Percentiles rank a stretch among this genome's conserved stretches.
Evolutionary conservation across 2,113 vertebrate genomes (phyloP).

Genomic region (Tenebrosternarchus preto): DNA sequence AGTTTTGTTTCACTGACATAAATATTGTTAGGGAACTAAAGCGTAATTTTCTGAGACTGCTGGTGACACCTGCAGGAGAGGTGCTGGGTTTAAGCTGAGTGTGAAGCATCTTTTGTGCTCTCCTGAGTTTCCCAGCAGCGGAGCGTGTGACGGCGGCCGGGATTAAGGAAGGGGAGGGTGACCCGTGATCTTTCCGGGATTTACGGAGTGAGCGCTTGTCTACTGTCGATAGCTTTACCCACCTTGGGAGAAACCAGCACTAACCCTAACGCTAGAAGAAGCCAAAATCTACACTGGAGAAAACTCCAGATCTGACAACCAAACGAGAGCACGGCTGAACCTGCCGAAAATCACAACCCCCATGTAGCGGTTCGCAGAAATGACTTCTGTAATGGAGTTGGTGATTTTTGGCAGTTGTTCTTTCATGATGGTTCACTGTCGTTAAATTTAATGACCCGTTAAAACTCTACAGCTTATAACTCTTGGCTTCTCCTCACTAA

Average conservation of each 20-base stretch:
- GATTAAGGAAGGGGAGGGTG: not conserved
- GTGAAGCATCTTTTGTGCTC: not conserved
- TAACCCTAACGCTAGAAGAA: conserved; percentile 4
- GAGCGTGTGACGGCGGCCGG: conserved; percentile 20
- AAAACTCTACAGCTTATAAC: no score
- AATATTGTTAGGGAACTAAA: not conserved
- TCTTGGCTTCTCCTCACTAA: not conserved
- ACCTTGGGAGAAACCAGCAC: no score
- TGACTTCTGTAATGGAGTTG: no score
- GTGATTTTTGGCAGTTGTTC: no score
- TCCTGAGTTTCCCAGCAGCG: conserved; percentile 14
- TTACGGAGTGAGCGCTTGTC: conserved; percentile 32
- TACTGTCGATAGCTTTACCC: conserved; percentile 25
- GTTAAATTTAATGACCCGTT: no score
- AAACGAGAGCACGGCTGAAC: conserved; percentile 23
- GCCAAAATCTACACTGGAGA: conserved; percentile 32
- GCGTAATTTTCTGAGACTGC: no score
- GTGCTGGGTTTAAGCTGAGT: not conserved
- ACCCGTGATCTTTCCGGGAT: not conserved
- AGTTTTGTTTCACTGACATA: not conserved
- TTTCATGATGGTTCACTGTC: no score
- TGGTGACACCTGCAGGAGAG: no score
- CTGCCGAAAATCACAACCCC: no score
- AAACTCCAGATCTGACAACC: conserved; percentile 35
- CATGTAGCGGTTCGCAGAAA: no score